Conservation (phyloP, 2,113 vertebrate genomes). For the Muntiacus muntjak region DNA sequence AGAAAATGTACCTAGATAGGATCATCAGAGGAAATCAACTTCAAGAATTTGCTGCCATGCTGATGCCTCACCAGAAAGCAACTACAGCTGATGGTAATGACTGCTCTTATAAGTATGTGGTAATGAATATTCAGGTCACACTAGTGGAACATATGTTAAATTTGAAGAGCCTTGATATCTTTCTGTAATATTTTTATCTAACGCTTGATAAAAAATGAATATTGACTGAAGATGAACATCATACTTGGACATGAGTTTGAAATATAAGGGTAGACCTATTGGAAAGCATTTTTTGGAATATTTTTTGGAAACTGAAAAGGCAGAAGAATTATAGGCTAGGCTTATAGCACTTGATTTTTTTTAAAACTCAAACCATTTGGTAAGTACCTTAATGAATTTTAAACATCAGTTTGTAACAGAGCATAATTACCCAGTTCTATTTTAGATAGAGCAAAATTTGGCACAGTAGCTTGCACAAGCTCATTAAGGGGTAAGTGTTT, state of each 20-base stretch:
- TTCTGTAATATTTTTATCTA: not conserved
- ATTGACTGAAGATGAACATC: not conserved
- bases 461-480: not conserved
- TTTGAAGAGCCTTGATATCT: not conserved
- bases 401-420: not conserved
- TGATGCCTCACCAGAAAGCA: slow-evolving; percentile 99
- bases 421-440: not conserved
- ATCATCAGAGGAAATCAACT: slow-evolving; percentile 98
- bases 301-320: not conserved
- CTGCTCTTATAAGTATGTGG: not conserved
- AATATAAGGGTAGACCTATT: not conserved
- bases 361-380: not conserved
- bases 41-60: slow-evolving; percentile 98
- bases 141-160: not conserved
- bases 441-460: slow-evolving; percentile 36
- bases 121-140: not conserved
- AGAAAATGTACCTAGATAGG: slow-evolving; percentile 98
- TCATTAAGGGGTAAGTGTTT: not conserved
- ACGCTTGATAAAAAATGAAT: not conserved
- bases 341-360: not conserved
- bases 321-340: not conserved
- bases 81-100: slow-evolving; percentile 94
- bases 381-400: not conserved
- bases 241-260: not conserved
- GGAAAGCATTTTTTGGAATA: slow-evolving; percentile 19